Percentiles rank a stretch among this genome's conserved stretches.
phyloP scores from a whole-genome alignment of 2,113 vertebrate species.

The Toxotes jaculatrix region DNA sequence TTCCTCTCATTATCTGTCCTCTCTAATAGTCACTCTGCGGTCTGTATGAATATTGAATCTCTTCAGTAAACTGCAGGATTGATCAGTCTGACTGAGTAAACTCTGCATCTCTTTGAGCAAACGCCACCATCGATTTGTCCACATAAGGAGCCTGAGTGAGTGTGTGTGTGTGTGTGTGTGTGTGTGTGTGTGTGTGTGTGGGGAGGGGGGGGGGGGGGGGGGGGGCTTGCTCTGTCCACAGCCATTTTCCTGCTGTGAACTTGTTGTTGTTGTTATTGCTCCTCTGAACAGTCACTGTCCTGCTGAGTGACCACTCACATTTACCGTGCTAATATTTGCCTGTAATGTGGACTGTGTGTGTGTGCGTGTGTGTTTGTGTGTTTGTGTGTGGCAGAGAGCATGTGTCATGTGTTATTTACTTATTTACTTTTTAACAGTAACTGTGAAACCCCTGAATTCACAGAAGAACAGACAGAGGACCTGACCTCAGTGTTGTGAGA shows the following conservation, averaged over 20 bases:
- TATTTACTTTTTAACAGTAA: too few species aligned
- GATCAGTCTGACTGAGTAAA: constrained; percentile 57
- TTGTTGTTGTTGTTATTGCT: constrained; percentile 32
- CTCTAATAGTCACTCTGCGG: constrained; percentile 5
- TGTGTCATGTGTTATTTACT: background rate
- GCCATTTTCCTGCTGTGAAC: constrained; percentile 28
- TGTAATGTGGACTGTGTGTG: constrained; percentile 29
- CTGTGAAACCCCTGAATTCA: too few species aligned
- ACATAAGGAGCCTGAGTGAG: background rate
- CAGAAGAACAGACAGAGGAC: too few species aligned
- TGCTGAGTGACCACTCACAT: constrained; percentile 38
- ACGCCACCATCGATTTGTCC: constrained; percentile 58
- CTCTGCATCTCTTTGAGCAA: constrained; percentile 48
- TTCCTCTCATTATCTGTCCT: background rate
- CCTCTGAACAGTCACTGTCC: constrained; percentile 28
- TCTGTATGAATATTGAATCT: constrained; percentile 41
- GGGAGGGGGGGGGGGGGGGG: background rate
- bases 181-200: too few species aligned
- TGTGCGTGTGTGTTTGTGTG: constrained; percentile 5
- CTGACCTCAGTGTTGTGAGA: too few species aligned
- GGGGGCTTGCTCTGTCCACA: background rate
- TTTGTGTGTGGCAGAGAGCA: background rate
- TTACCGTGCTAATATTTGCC: constrained; percentile 64
- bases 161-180: too few species aligned
- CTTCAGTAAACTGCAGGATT: constrained; percentile 41